Conservation (phyloP, 2,888 invertebrate genomes). For the Aplocera efformata region DNA sequence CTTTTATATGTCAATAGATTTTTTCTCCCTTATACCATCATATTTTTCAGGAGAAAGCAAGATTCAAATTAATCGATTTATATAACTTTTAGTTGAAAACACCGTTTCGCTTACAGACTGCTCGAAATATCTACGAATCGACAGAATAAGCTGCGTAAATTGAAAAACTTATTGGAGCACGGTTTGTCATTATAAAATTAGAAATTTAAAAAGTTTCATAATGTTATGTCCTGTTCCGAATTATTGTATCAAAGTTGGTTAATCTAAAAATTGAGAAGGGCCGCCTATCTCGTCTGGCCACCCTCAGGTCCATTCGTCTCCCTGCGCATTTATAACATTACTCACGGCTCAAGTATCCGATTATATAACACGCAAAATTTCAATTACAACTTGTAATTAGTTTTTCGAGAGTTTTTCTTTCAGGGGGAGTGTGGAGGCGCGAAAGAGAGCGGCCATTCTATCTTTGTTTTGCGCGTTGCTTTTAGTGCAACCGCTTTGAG, state of each 20-base stretch:
- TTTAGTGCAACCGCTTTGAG: conserved; percentile 59
- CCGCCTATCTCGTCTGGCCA: conserved; percentile 50
- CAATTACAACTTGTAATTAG: conserved; percentile 82
- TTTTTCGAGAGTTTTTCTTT: conserved; percentile 82
- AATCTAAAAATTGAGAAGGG: conserved; percentile 61
- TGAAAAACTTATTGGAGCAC: conserved; percentile 26
- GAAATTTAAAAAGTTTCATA: conserved; percentile 36
- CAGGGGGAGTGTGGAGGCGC: conserved; percentile 67
- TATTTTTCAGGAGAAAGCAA: too few relatives aligned
- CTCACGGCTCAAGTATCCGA: conserved; percentile 81
- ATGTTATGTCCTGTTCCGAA: conserved; percentile 48
- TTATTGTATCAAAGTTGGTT: conserved; percentile 62
- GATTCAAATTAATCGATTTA: too few relatives aligned
- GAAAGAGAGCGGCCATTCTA: conserved; percentile 42
- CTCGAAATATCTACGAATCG: conserved; percentile 14
- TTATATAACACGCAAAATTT: conserved; percentile 82
- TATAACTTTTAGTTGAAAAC: too few relatives aligned
- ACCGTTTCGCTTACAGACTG: too few relatives aligned
- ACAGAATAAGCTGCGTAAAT: conserved; percentile 24
- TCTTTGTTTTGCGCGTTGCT: conserved; percentile 46
- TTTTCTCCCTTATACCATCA: too few relatives aligned
- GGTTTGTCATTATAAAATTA: conserved; percentile 33
- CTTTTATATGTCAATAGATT: too few relatives aligned
- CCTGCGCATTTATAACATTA: conserved; percentile 78
- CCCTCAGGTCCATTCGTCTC: conserved; percentile 70